phyloP scores from a whole-genome alignment of 1,140 invertebrate genomes.

The Hyles vespertilio region DNA sequence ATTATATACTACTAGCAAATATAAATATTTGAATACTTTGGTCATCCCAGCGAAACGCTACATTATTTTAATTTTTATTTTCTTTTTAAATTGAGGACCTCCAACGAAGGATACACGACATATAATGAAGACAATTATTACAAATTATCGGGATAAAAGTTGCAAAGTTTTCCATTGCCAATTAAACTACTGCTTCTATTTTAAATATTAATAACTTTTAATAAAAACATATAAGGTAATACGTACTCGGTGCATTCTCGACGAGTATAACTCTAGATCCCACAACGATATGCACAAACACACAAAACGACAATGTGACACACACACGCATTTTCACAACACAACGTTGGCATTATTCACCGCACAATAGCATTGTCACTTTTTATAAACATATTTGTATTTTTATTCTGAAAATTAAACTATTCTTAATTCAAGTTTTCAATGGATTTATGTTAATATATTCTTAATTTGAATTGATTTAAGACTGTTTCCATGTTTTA shows the following conservation, averaged over 20 bases:
- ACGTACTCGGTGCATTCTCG: constrained; percentile 67
- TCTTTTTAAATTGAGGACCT: too few species aligned
- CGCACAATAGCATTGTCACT: constrained; percentile 12
- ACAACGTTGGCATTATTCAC: constrained; percentile 40
- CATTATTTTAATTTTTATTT: too few species aligned
- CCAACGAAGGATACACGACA: too few species aligned
- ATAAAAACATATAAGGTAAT: constrained; percentile 11
- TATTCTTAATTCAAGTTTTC: background rate
- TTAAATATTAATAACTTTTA: background rate
- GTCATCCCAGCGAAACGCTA: too few species aligned
- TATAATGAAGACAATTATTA: too few species aligned
- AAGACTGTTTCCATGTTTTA: too few species aligned
- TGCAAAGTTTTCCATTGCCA: too few species aligned
- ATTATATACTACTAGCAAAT: too few species aligned
- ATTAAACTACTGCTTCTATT: background rate
- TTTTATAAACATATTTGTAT: constrained; percentile 6
- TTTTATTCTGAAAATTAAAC: constrained; percentile 7
- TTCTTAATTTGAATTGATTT: too few species aligned
- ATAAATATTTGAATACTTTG: too few species aligned
- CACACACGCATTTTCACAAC: constrained; percentile 53
- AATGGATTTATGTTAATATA: too few species aligned
- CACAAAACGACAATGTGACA: constrained; percentile 35
- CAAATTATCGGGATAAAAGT: too few species aligned
- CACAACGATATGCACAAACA: constrained; percentile 36
- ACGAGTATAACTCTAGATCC: constrained; percentile 58